Evolutionary conservation across 2,888 invertebrate genomes (phyloP).

Genomic region (Liodrosophila aerea): DNA sequence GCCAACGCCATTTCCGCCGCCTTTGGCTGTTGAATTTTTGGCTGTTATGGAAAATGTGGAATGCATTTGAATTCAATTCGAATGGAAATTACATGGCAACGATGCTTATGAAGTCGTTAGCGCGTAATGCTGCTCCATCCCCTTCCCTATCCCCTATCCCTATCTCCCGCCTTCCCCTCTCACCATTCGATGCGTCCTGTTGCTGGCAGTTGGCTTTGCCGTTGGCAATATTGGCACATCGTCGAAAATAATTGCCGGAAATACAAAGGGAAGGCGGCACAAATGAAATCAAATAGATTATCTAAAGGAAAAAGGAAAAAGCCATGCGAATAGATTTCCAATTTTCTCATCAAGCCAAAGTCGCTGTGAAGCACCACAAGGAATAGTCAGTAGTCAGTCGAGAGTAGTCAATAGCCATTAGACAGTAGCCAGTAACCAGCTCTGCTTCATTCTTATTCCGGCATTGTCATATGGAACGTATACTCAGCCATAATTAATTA

Average conservation of each 20-base stretch:
- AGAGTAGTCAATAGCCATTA: constrained; percentile 20
- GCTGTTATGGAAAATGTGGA: background rate
- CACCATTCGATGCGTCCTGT: background rate
- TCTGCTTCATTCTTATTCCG: constrained; percentile 15
- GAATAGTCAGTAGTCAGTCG: constrained; percentile 3
- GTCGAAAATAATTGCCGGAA: constrained; percentile 76
- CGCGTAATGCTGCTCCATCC: constrained; percentile 15
- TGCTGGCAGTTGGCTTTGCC: too few relatives aligned
- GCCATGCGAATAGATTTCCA: constrained; percentile 67
- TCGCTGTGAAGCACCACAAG: constrained; percentile 61
- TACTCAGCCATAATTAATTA: constrained; percentile 71
- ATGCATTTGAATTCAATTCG: constrained; percentile 64
- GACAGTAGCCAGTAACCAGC: too few relatives aligned
- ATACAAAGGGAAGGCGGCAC: constrained; percentile 67
- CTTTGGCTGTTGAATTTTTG: constrained; percentile 18
- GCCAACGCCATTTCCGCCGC: constrained; percentile 57
- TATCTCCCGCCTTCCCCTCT: background rate
- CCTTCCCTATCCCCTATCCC: background rate
- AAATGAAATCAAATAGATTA: constrained; percentile 62
- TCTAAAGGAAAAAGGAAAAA: constrained; percentile 28
- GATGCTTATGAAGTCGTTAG: constrained; percentile 72
- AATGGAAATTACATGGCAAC: constrained; percentile 42
- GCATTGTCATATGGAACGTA: constrained; percentile 51
- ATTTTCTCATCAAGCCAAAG: constrained; percentile 53
- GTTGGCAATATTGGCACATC: constrained; percentile 65